Evolutionary conservation across 2,888 invertebrate genomes (phyloP), one percentile per base, ranked within the genome.

Genomic region (Sarcophaga rosellei): DNA sequence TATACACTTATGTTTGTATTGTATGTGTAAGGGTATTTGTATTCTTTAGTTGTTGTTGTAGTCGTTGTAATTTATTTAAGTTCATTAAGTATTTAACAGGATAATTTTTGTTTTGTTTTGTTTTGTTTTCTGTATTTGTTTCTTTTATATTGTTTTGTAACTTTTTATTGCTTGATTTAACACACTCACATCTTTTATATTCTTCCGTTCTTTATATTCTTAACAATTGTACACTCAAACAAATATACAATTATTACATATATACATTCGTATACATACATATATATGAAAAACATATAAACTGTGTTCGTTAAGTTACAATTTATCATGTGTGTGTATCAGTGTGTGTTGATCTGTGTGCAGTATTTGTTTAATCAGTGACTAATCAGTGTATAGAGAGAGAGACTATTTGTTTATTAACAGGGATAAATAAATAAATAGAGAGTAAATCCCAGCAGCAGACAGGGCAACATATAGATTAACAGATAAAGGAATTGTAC

Each of bases 351-450:
- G 72, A 53, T 17, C 53, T 35, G 10, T 35, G 35, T 35, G 35
- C 53, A 53, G 57, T 76, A 68, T 80, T 80, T 69, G 59, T 80
- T 82, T 86, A 83, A 86, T 83, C 86, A 80, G 72, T 65, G 76
- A 65, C 79, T 86, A 80, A 86, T 86, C 82, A 76, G 76, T 73
- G 59, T 86, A 12, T 86, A 68, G 10, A 23, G 21, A 72, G 47
- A 23, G 65, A 72, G 53, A 80, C 77, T 69, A 59, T 69, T 73
- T 68, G 17, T 57, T 73, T 69, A 73, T 73, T 83, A 63, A 65
- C 53, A 53, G 35, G 63, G 20, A 57, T 57, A 21, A 47, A 59
- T 59, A 47, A n/a, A 63, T 73, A 81, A 61, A 70, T 45, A 73
- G 8, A 59, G 12, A 68, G 23, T 59, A 66, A 70, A 59, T 45